Conservation (phyloP, 2,113 vertebrate species). For the Paradisaea rubra region DNA sequence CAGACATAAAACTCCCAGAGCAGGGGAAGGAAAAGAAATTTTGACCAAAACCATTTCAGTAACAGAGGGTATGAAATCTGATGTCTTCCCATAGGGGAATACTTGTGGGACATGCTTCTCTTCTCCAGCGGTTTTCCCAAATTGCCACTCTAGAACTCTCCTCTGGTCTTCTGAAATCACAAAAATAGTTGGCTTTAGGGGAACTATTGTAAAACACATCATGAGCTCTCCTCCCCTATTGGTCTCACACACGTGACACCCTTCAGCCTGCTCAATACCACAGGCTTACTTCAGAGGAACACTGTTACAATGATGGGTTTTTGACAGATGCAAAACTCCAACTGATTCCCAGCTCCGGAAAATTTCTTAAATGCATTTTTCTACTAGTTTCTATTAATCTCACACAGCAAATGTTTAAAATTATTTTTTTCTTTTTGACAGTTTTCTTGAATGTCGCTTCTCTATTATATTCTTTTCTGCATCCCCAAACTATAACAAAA, state of each 20-base stretch:
- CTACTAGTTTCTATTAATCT: neutral
- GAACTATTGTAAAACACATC: neutral
- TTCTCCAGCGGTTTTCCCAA: constrained; percentile 4
- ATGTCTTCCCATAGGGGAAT: neutral
- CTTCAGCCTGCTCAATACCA: neutral
- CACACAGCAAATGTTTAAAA: neutral
- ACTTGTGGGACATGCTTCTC: neutral
- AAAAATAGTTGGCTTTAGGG: neutral
- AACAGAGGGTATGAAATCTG: constrained; percentile 2
- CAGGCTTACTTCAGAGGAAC: neutral
- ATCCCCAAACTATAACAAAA: constrained; percentile 20
- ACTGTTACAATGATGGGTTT: neutral
- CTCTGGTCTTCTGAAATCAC: neutral
- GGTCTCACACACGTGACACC: neutral
- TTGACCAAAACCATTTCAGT: neutral
- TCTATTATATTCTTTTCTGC: neutral
- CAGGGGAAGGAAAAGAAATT: constrained; percentile 17
- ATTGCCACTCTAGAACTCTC: neutral
- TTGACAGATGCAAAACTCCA: neutral
- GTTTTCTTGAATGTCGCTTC: neutral
- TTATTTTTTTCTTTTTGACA: neutral
- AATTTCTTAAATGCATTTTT: neutral
- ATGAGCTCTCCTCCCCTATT: neutral
- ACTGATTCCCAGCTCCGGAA: neutral
- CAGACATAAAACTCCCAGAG: constrained; percentile 4